Base-by-base conservation (phyloP, 2,113 vertebrate genomes). In the Podarcis muralis region DNA sequence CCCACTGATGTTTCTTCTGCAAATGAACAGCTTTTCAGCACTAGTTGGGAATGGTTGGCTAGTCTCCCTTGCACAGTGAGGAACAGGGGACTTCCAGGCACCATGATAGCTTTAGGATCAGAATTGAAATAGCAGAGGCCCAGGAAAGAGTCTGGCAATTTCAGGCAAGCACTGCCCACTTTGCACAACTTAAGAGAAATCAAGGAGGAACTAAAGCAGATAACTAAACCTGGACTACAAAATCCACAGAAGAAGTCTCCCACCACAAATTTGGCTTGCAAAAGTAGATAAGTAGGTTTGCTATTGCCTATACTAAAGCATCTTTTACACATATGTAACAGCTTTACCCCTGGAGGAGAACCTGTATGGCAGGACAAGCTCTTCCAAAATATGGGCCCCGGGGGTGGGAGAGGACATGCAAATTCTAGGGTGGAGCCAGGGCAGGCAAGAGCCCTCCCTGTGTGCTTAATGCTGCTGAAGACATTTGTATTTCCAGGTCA, bases 401-500 rank as follows among this genome's bases (percentile, higher is more conserved):
- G 48, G 3, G 20, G 35, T 22, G 35, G 35, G 35, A 3, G 22
- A 53, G 48, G 11, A 53, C 48, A 53, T 69, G 68, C 68, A 69
- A 27, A 25, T 69, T 6, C 32, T 27, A 25, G 57, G 59, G 27
- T 5, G 20, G 78, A 80, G 48, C 30, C 65, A 20, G 66, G 66
- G 20, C 40, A 4, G 3, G 9, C 25, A 4, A 2, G 68, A 53
- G 8, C 30, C 66, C 66, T 9, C 27, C 68, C 48, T 15, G 71
- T 1, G 40, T 15, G 72, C 84, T 76, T 35, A 27, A 40, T 37
- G 53, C 84, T 37, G 84, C 84, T 85, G 84, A 76, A 85, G 84
- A 27, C 84, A 4, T 76, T 85, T 85, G 84, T 85, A 37, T 85
- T 85, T 40, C 84, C 84, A 85, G 84, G 72, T 85, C 84, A 76